A percentile compares a stretch with the other conserved stretches of the same genome.
phyloP scores from a whole-genome alignment of 2,888 invertebrate species.

The Scelioninae gen. 1 region DNA sequence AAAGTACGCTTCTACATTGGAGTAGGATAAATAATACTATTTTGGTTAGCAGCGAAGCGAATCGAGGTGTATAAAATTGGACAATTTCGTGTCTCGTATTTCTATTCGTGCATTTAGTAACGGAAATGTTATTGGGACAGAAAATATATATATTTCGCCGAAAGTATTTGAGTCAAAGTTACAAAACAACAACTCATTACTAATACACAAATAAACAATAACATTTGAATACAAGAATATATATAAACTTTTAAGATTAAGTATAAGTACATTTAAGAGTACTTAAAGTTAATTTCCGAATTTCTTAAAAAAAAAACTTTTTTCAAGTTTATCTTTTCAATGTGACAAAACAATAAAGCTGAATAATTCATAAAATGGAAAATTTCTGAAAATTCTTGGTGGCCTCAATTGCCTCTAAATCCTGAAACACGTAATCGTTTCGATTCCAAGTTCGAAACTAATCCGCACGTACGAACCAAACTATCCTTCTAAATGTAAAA shows the following conservation, averaged over 20 bases:
- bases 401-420: slow-evolving; percentile 36
- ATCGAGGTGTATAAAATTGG: slow-evolving; percentile 53
- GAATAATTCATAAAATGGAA: not conserved
- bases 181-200: too few relatives aligned
- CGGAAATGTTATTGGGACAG: slow-evolving; percentile 5
- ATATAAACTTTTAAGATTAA: too few relatives aligned
- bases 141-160: slow-evolving; percentile 5
- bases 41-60: slow-evolving; percentile 53
- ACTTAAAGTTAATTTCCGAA: too few relatives aligned
- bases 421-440: slow-evolving; percentile 38
- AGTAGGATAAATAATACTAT: slow-evolving; percentile 49
- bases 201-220: too few relatives aligned
- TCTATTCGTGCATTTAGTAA: slow-evolving; percentile 11
- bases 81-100: slow-evolving; percentile 46
- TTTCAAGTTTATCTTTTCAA: too few relatives aligned
- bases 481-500: slow-evolving; percentile 52
- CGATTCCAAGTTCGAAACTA: slow-evolving; percentile 49
- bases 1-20: slow-evolving; percentile 32
- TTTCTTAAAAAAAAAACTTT: too few relatives aligned
- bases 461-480: slow-evolving; percentile 52
- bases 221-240: too few relatives aligned
- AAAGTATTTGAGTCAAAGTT: too few relatives aligned
- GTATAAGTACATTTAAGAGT: too few relatives aligned
- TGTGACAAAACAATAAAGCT: too few relatives aligned
- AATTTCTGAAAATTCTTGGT: not conserved